Conservation (phyloP, 2,113 vertebrate species). For the Cisticola juncidis region DNA sequence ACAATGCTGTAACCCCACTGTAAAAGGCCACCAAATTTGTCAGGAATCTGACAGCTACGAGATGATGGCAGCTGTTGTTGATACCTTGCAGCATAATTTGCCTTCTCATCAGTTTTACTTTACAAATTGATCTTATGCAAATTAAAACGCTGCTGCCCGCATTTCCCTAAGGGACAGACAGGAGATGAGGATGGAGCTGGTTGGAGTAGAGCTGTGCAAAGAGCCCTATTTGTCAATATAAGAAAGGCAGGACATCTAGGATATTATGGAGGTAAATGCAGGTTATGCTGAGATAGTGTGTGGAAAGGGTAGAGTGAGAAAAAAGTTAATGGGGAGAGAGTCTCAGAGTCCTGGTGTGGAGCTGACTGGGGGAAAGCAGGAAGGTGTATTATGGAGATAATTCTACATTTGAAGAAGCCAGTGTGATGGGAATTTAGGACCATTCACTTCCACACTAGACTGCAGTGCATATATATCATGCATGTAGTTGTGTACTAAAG, state of each 20-base stretch:
- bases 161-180: background rate
- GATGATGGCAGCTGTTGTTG: background rate
- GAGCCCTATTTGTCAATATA: background rate
- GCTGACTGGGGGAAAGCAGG: background rate
- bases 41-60: background rate
- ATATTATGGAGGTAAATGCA: background rate
- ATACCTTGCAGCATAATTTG: background rate
- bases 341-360: background rate
- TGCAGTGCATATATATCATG: fast-evolving
- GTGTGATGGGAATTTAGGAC: background rate
- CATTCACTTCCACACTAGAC: background rate
- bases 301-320: background rate
- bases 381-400: background rate
- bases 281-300: background rate
- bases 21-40: background rate
- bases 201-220: background rate
- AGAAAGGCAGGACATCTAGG: background rate
- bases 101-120: conserved; percentile 14
- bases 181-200: background rate
- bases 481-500: background rate
- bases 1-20: background rate
- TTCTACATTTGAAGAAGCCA: background rate
- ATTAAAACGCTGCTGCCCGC: background rate
- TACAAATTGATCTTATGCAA: background rate
- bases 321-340: background rate